Evolutionary conservation across 2,113 vertebrate genomes (phyloP), one percentile per base, ranked within the genome.

Genomic region (Caretta caretta): DNA sequence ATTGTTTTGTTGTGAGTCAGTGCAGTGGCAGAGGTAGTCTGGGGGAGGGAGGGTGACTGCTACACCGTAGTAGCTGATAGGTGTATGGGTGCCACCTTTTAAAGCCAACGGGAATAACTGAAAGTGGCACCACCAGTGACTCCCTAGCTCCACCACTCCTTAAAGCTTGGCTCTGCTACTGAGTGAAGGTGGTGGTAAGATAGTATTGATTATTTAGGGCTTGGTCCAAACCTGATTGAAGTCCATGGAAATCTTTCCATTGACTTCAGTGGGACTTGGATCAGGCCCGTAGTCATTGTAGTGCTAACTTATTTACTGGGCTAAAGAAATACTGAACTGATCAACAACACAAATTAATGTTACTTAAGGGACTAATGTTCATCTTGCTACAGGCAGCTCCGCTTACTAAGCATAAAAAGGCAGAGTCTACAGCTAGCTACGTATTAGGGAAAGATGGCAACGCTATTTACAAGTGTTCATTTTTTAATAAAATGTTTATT

Each of bases 211-310:
- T 95, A 79, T 93, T 78, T 89, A 87, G 88, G 57, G 42, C 76
- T 90, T 93, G 86, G 91, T 90, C 54, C n/a, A 82, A 88, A 65
- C 86, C 65, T 84, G 78, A 42, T 10, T 91, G n/a, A 93, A 93
- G 86, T 85, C 88, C 93, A n/a, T 1, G 1, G 88, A 86, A 78
- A 80, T 1, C 0, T 95, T 93, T 42, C 92, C 69, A 87, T 90
- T 94, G 80, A 95, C 84, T 94, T 89, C 62, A 82, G 65, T 20
- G 90, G 76, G 59, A 11, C 38, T 90, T 85, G 42, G 75, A 78
- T 78, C 51, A 6, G 54, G 69, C 5, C 80, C 50, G 78, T 84
- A 79, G 35, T 56, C 1, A 0, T 84, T 87, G 8, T 49, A 31
- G 46, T 16, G 78, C 78, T 80, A 80, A 48, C 78, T 48, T 80